Base-by-base conservation (phyloP, 2,797 vertebrate genomes). In the Typhlichthys eigenmanni region DNA sequence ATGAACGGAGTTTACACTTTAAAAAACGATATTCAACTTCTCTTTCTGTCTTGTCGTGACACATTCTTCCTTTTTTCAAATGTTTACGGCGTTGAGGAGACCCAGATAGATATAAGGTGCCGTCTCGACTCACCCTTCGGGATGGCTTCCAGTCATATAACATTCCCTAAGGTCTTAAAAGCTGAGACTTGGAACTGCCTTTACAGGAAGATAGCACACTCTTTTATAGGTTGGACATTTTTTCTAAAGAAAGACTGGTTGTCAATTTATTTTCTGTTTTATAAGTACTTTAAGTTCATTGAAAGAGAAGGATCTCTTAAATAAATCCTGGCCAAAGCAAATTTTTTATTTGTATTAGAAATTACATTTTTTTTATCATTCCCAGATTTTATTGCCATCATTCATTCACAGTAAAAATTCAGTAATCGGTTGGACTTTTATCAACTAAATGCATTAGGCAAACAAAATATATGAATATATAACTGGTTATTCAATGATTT, bases 261-360 rank as follows among this genome's bases (percentile, higher is more conserved):
- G 63, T 77, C 57, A 10, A 48, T 69, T 47, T 64, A 69, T 81
- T 77, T 63, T 58, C 78, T 75, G 72, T 82, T 87, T 86, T 72
- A 80, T 61, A 81, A 81, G 62, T 60, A 76, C 81, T 87, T 81
- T 47, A 58, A 86, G 79, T 76, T 64, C 55, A 74, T 71, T 72
- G 75, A 82, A 55, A 81, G 75, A 71, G 46, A 2, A 86, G 74
- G 13, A 29, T 90, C 79, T 84, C 57, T 65, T 5, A 47, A 75
- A 88, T 85, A 87, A 86, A 87, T 86, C 81, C 86, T 85, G 90
- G 92, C 92, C 93, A 92, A 93, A 94, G 91, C 66, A 76, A 88
- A 81, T 78, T 72, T 43, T 69, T 78, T 72, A 69, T 51, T 29
- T 29, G 24, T 29, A 29, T 29, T 29, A 29, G 4, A 29, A 29